Evolutionary conservation across 2,797 vertebrate species (phyloP), one percentile per base, ranked within the genome.

Genomic region (Morelia viridis): DNA sequence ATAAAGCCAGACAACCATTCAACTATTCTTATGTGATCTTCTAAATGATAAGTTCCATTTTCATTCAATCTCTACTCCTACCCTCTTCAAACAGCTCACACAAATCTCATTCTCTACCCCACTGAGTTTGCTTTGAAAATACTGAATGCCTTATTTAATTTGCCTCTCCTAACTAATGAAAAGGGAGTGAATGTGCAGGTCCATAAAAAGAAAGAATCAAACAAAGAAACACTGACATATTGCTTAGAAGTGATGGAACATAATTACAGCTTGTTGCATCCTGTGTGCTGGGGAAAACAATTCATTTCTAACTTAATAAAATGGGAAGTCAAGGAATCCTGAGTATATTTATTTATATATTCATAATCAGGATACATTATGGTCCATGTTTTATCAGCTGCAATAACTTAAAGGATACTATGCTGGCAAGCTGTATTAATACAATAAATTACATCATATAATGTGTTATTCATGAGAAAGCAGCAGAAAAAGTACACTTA

Each of bases 381-480:
- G n/a, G 46, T 35, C 68, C 24, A 93, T 85, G 91, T 91, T 89
- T 92, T 83, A 91, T 95, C 91, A 91, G 89, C 62, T 92, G 85
- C 91, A 92, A 93, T 71, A 83, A 85, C 0, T 0, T 60, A 91
- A 93, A 94, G 80, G 85, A 92, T 71, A 60, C 53, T 76, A 57
- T 7, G 13, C 1, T 0, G 92, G 53, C 76, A 90, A 93, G 61
- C 64, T 50, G 65, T 91, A 92, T 93, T 93, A 92, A 94, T 91
- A 90, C 83, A 89, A 92, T 94, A 94, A 94, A 92, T 96, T 92
- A 90, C 85, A 62, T 88, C 94, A 93, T 64, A 8, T 50, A 56
- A 94, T 89, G 6, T 88, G 85, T 91, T 84, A 91, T 76, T 92
- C 64, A 80, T 89, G 93, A 65, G 56, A 87, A 58, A 94, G 91